Percentiles rank a stretch among this genome's conserved stretches.
These are phyloP conservation scores for Elephas maximus DNA, from an alignment of 2,113 vertebrate species.

Conservation along the genomic window DNA sequence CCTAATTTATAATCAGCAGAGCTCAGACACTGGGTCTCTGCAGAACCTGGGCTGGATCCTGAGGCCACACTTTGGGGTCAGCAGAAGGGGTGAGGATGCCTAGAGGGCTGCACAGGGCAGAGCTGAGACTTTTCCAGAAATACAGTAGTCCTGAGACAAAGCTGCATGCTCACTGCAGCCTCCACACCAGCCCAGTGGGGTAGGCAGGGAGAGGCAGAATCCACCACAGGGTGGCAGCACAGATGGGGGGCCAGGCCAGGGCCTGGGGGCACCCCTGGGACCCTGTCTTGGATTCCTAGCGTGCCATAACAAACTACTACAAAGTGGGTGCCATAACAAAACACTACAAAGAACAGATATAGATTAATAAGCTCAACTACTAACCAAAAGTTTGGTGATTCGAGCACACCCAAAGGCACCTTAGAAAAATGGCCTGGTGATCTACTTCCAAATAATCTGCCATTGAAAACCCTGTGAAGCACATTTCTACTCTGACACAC, in stretches of 20 bases:
- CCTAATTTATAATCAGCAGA: not conserved
- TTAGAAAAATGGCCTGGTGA: no score
- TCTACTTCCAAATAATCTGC: no score
- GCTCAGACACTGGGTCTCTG: not conserved
- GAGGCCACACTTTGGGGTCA: not conserved
- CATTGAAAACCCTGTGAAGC: no score
- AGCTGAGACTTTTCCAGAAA: not conserved
- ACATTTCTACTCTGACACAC: no score
- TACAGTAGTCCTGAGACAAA: not conserved
- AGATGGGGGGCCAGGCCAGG: accelerated
- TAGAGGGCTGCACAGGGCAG: not conserved
- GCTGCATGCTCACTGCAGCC: not conserved
- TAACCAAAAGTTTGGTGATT: not conserved
- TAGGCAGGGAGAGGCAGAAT: not conserved
- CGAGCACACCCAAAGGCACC: not conserved
- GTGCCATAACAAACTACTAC: not conserved
- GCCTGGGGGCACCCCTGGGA: not conserved
- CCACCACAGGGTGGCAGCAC: not conserved
- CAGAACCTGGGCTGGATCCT: not conserved
- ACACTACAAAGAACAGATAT: not conserved
- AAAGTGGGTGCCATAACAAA: not conserved
- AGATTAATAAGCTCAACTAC: not conserved
- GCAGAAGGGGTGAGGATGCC: accelerated
- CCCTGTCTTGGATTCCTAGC: not conserved
- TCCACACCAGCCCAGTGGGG: not conserved